Evolutionary conservation across 2,113 vertebrate species (phyloP).

Genomic region (Corythornis vintsioides): DNA sequence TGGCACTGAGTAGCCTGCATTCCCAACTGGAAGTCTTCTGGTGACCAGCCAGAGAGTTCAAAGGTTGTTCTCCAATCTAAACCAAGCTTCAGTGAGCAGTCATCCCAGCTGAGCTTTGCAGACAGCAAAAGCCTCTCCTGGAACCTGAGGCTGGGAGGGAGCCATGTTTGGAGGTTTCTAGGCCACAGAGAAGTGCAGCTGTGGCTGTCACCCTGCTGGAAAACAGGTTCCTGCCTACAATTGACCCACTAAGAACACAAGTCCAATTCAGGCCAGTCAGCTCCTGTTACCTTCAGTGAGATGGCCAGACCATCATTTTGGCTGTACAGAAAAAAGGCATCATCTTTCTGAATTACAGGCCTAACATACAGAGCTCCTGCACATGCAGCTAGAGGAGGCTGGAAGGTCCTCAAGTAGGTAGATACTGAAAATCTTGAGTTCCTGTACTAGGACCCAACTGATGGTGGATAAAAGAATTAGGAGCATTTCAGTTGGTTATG

Average conservation of each 20-base stretch:
- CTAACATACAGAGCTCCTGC: neutral
- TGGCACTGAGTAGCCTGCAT: neutral
- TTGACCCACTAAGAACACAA: slow-evolving; percentile 11
- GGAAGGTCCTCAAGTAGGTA: neutral
- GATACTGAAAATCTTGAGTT: neutral
- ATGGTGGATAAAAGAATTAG: neutral
- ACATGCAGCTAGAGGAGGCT: accelerated
- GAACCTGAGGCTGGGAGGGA: neutral
- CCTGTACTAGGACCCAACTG: neutral
- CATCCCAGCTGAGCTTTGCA: neutral
- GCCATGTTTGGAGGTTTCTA: neutral
- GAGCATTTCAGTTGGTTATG: neutral
- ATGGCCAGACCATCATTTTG: slow-evolving; percentile 18
- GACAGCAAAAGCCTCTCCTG: neutral
- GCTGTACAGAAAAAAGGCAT: neutral
- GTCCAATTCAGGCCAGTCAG: slow-evolving; percentile 53
- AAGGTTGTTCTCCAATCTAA: neutral
- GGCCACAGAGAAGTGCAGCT: neutral
- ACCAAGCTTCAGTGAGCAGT: neutral
- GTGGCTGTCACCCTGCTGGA: neutral
- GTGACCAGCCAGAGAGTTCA: neutral
- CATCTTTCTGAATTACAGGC: neutral
- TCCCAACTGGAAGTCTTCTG: neutral
- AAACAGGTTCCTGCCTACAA: neutral
- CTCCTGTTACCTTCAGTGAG: slow-evolving; percentile 44